phyloP scores from a whole-genome alignment of 2,797 vertebrate genomes.

The Clarias platycephalus region DNA sequence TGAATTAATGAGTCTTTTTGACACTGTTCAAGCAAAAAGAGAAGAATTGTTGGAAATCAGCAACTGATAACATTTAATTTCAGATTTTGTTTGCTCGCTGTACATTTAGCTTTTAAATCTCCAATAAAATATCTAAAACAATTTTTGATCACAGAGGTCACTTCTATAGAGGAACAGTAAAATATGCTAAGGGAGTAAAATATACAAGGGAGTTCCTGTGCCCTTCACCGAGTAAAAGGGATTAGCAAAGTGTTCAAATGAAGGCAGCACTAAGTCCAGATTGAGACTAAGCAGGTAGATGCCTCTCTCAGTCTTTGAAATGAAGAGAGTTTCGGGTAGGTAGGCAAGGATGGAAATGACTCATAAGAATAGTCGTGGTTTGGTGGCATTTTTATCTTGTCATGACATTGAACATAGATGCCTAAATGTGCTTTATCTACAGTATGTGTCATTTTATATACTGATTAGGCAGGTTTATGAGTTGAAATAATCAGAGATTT shows the following conservation, averaged over 20 bases:
- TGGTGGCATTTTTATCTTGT: constrained; percentile 41
- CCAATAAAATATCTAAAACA: background rate
- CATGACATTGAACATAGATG: constrained; percentile 17
- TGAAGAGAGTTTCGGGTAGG: constrained; percentile 58
- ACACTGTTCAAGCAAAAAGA: background rate
- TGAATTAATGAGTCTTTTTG: background rate
- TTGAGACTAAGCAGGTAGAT: constrained; percentile 86
- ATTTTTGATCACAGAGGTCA: background rate
- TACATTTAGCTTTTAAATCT: background rate
- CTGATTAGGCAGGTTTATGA: background rate
- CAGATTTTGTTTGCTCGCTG: background rate
- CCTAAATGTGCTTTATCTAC: background rate
- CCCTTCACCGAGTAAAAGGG: constrained; percentile 77
- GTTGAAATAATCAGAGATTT: background rate
- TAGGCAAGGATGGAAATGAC: constrained; percentile 34
- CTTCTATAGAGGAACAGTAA: constrained; percentile 1
- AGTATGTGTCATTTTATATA: background rate
- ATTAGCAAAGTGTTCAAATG: constrained; percentile 77
- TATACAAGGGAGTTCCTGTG: constrained; percentile 50
- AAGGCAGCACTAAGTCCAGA: constrained; percentile 78
- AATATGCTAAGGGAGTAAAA: constrained; percentile 14
- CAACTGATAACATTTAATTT: background rate
- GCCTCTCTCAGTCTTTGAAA: constrained; percentile 63
- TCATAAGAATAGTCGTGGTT: constrained; percentile 23
- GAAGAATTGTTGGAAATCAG: background rate